phyloP scores from a whole-genome alignment of 2,113 vertebrate species.

The Penelope pileata region DNA sequence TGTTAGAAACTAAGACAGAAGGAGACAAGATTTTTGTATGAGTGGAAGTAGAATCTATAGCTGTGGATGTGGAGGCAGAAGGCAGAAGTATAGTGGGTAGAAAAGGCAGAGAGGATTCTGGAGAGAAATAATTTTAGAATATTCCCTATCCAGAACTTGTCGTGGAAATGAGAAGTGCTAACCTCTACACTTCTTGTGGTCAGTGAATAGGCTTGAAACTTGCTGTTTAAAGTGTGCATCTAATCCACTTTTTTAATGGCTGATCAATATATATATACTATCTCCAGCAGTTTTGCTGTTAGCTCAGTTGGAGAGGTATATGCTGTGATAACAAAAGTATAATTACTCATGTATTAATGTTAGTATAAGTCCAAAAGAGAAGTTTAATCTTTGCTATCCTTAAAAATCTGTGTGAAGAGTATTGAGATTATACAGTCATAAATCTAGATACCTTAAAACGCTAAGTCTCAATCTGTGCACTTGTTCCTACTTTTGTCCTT shows the following conservation, averaged over 20 bases:
- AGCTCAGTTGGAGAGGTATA: not conserved
- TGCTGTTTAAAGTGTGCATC: not conserved
- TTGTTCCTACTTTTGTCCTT: not conserved
- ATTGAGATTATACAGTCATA: not conserved
- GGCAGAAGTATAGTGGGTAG: not conserved
- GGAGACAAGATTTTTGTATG: not conserved
- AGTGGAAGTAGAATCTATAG: not conserved
- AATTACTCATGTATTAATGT: not conserved
- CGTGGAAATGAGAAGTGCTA: not conserved
- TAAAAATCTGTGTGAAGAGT: not conserved
- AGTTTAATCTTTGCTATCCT: not conserved
- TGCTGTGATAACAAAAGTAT: not conserved
- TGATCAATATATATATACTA: not conserved
- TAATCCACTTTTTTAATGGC: not conserved
- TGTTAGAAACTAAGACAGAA: too few relatives aligned
- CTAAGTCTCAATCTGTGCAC: rapidly evolving
- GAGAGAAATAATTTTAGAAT: not conserved
- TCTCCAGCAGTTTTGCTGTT: not conserved
- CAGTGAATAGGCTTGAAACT: not conserved
- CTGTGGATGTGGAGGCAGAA: not conserved
- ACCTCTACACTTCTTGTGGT: not conserved
- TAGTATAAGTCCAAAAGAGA: not conserved
- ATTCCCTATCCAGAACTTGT: not conserved
- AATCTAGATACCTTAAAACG: not conserved
- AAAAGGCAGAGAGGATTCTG: not conserved